A percentile compares a stretch with the other conserved stretches of the same genome.
These are phyloP conservation scores for Clunio marinus DNA, from an alignment of 2,888 invertebrate genomes.

Conservation along the genomic window DNA sequence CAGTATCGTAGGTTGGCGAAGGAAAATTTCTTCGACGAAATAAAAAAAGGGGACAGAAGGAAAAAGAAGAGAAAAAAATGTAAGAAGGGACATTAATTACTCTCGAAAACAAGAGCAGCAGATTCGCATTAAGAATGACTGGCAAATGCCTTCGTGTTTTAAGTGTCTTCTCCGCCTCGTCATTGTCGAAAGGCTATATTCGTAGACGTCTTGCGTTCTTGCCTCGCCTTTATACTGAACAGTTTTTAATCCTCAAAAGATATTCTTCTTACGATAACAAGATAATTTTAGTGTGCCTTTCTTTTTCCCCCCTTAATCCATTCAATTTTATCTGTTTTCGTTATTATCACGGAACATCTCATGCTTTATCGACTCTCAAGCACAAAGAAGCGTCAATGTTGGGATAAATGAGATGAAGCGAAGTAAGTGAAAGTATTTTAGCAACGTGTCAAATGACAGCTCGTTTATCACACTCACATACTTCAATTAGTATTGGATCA, in stretches of 20 bases:
- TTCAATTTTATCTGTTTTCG: background rate
- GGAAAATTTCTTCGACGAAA: background rate
- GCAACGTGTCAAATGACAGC: conserved; percentile 34
- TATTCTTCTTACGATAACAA: conserved; percentile 34
- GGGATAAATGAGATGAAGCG: no score
- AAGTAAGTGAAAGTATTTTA: conserved; percentile 12
- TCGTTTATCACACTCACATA: conserved; percentile 34
- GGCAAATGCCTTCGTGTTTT: conserved; percentile 37
- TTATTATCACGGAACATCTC: conserved; percentile 26
- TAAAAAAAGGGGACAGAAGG: conserved; percentile 8
- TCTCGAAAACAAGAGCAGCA: conserved; percentile 37
- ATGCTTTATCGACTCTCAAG: background rate
- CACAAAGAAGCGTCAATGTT: conserved; percentile 6
- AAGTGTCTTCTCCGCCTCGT: conserved; percentile 32
- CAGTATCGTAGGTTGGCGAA: background rate
- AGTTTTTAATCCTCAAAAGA: conserved; percentile 37
- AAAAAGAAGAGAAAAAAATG: background rate
- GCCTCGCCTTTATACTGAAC: background rate
- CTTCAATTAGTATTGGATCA: conserved; percentile 29
- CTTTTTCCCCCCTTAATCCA: conserved; percentile 3
- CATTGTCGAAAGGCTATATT: conserved; percentile 19
- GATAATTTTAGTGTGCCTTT: conserved; percentile 34
- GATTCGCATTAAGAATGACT: conserved; percentile 39
- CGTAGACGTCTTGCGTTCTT: no score
- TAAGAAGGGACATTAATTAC: conserved; percentile 37